These are phyloP conservation scores for Rhynchophorus ferrugineus DNA, from an alignment of 1,140 invertebrate species.

Conservation along the genomic window DNA sequence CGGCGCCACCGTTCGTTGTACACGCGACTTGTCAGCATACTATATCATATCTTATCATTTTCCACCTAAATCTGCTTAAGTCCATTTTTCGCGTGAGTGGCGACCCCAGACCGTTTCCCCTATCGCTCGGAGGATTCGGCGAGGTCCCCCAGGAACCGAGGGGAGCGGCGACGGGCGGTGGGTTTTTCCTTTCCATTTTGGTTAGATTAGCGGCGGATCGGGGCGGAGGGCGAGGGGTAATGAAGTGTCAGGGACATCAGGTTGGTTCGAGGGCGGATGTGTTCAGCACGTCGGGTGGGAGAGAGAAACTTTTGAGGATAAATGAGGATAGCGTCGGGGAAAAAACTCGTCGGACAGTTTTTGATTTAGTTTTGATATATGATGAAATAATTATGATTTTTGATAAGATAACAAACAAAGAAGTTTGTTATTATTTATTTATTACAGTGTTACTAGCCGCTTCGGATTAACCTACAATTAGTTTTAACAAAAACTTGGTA, in stretches of 20 bases:
- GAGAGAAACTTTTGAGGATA: too few relatives aligned
- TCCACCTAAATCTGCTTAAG: slow-evolving; percentile 30
- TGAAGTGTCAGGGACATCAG: slow-evolving; percentile 17
- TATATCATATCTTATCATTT: slow-evolving; percentile 26
- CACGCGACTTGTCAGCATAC: slow-evolving; percentile 26
- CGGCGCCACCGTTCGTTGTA: not conserved
- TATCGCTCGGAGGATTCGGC: slow-evolving; percentile 7
- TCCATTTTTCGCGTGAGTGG: slow-evolving; percentile 29
- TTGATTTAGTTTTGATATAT: too few relatives aligned
- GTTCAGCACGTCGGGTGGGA: too few relatives aligned
- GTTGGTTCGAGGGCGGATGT: too few relatives aligned
- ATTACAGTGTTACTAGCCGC: too few relatives aligned
- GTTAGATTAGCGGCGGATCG: slow-evolving; percentile 19
- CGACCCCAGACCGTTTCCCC: slow-evolving; percentile 18
- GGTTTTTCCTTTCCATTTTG: slow-evolving; percentile 24
- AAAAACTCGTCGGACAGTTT: too few relatives aligned
- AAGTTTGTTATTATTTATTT: too few relatives aligned
- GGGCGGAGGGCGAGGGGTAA: slow-evolving; percentile 8
- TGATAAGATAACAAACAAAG: too few relatives aligned
- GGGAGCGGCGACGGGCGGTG: slow-evolving; percentile 1
- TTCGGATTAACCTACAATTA: too few relatives aligned
- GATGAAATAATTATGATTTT: too few relatives aligned
- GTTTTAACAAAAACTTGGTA: too few relatives aligned
- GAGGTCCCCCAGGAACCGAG: slow-evolving; percentile 12
- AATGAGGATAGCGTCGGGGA: too few relatives aligned